These are phyloP conservation scores for Trematomus loennbergii DNA, from an alignment of 2,113 vertebrate genomes.

Conservation along the genomic window DNA sequence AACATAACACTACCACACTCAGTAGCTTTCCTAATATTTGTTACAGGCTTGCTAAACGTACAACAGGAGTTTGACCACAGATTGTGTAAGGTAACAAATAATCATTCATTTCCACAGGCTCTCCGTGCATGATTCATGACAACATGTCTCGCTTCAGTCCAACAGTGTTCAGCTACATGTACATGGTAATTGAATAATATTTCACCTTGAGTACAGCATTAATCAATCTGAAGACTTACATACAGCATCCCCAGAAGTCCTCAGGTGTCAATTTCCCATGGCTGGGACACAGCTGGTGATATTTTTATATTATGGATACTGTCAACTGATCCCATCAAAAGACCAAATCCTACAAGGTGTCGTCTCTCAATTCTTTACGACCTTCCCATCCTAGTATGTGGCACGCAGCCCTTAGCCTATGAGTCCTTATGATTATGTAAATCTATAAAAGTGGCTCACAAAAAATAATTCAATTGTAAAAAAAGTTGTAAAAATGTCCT, in stretches of 20 bases:
- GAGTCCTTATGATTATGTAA: background rate
- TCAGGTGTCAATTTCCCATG: background rate
- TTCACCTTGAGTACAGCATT: constrained; percentile 80
- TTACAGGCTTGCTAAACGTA: constrained; percentile 14
- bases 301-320: background rate
- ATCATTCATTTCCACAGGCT: constrained; percentile 27
- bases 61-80: background rate
- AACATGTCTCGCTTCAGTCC: constrained; percentile 75
- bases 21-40: background rate
- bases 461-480: background rate
- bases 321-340: background rate
- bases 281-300: background rate
- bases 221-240: constrained; percentile 62
- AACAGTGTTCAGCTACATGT: constrained; percentile 79
- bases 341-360: background rate
- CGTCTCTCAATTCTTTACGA: background rate
- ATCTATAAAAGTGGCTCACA: background rate
- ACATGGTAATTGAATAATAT: constrained; percentile 82
- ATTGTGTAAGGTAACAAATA: constrained; percentile 26
- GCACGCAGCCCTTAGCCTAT: background rate
- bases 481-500: background rate
- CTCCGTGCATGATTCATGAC: constrained; percentile 74
- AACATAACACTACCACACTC: constrained; percentile 7
- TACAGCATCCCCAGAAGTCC: background rate
- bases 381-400: background rate